Percentiles rank a stretch among this genome's conserved stretches.
These are phyloP conservation scores for Catostylus mosaicus DNA, from an alignment of 30 jellyfish, hydroid and myxozoan genomes.

Conservation along the genomic window DNA sequence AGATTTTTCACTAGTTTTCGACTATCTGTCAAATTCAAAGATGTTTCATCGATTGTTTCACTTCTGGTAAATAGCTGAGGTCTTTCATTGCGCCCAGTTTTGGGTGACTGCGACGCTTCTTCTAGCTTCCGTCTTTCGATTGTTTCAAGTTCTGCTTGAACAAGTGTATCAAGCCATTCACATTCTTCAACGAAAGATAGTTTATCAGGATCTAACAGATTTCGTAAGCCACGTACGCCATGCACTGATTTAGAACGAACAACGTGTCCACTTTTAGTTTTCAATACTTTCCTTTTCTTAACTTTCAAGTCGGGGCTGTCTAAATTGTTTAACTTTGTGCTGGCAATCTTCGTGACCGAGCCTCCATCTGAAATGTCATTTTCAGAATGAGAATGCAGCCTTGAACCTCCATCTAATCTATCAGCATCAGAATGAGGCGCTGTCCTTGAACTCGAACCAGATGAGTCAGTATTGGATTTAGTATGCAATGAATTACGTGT, in stretches of 20 bases:
- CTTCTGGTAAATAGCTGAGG: conserved; percentile 27
- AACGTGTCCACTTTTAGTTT: conserved; percentile 53
- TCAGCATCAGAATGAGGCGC: not conserved
- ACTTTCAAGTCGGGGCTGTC: not conserved
- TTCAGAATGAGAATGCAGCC: not conserved
- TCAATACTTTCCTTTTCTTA: conserved; percentile 50
- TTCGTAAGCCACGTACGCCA: conserved; percentile 67
- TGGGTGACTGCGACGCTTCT: conserved; percentile 31
- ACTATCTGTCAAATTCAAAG: conserved; percentile 41
- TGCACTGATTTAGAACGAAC: conserved; percentile 59
- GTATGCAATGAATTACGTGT: not conserved
- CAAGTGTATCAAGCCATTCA: conserved; percentile 70
- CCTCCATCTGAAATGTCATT: conserved; percentile 27
- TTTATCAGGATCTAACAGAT: conserved; percentile 33
- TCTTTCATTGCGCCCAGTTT: conserved; percentile 2
- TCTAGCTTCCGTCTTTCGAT: conserved; percentile 24
- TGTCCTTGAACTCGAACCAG: not conserved
- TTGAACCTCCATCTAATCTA: not conserved
- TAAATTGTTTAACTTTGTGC: not conserved
- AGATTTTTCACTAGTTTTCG: conserved; percentile 40
- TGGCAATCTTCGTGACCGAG: not conserved
- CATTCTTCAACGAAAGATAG: conserved; percentile 54
- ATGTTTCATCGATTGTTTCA: conserved; percentile 64
- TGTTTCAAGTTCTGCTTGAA: conserved; percentile 51
- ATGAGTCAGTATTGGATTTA: not conserved